phyloP scores from a whole-genome alignment of 2,888 invertebrate species.

The Dolichopus griseipennis region DNA sequence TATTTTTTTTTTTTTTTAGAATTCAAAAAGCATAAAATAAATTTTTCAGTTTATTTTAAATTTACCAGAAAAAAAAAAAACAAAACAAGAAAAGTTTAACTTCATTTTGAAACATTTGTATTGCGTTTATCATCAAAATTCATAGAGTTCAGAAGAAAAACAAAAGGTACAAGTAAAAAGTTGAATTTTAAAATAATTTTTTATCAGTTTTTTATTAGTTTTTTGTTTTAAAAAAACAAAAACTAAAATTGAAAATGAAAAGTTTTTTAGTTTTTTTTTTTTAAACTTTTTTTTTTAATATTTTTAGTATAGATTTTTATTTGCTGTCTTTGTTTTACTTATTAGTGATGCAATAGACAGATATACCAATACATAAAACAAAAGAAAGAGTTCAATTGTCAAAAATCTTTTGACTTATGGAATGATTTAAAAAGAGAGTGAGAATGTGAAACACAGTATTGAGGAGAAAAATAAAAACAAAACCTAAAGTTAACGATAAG shows the following conservation, averaged over 20 bases:
- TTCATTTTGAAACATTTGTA: neutral
- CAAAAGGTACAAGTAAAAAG: neutral
- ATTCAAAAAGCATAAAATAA: neutral
- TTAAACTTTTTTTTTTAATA: neutral
- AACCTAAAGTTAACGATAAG: too few species aligned
- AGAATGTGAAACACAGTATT: too few species aligned
- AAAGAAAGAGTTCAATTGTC: too few species aligned
- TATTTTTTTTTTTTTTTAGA: neutral
- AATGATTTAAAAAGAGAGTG: too few species aligned
- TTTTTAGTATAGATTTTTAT: neutral
- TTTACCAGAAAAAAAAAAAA: neutral
- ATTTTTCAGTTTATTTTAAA: neutral
- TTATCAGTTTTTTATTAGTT: too few species aligned
- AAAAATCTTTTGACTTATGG: too few species aligned
- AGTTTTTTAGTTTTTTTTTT: neutral
- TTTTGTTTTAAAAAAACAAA: too few species aligned
- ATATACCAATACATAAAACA: too few species aligned
- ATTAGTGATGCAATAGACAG: too few species aligned
- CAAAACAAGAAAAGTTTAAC: neutral
- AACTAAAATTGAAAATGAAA: too few species aligned
- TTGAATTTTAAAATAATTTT: neutral
- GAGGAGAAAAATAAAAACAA: too few species aligned
- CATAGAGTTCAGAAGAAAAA: neutral
- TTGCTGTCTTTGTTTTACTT: neutral
- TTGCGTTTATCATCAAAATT: conserved; percentile 2